A percentile compares a stretch with the other conserved stretches of the same genome.
Conservation (phyloP, 2,888 invertebrate species). For the Cephus runcator region DNA sequence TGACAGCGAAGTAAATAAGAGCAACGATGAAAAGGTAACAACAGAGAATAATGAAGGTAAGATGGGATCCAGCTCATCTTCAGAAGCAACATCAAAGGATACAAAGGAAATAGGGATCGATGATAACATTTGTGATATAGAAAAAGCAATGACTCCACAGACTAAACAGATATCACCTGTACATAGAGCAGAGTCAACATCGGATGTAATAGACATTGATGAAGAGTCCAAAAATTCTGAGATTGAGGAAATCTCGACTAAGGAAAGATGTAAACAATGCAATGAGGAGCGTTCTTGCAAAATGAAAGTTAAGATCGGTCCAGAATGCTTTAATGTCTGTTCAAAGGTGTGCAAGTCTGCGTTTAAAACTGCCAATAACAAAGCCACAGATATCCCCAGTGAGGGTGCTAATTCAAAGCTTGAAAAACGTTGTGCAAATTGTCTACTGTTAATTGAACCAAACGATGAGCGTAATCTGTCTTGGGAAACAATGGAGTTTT, state of each 20-base stretch:
- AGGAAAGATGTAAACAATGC: conserved; percentile 58
- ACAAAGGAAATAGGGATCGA: conserved; percentile 5
- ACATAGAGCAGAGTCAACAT: conserved; percentile 36
- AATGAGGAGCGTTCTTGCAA: conserved; percentile 50
- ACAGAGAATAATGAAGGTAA: conserved; percentile 38
- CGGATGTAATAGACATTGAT: conserved; percentile 67
- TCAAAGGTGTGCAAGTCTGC: conserved; percentile 54
- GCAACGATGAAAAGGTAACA: conserved; percentile 15
- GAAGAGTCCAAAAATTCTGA: conserved; percentile 60
- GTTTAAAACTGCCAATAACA: conserved; percentile 54
- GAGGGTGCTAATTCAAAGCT: conserved; percentile 59
- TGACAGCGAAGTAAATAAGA: conserved; percentile 21
- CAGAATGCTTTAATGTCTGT: conserved; percentile 59
- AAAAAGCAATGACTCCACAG: conserved; percentile 14
- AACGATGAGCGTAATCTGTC: conserved; percentile 76
- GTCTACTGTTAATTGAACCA: conserved; percentile 62
- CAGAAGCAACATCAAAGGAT: not conserved
- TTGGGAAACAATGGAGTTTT: conserved; percentile 96
- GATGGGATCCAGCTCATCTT: not conserved
- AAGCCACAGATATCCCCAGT: conserved; percentile 58
- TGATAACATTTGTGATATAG: conserved; percentile 20
- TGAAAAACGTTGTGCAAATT: conserved; percentile 61
- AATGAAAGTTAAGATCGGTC: conserved; percentile 67
- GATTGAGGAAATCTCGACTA: conserved; percentile 51
- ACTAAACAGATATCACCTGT: conserved; percentile 47